Evolutionary conservation across 2,888 invertebrate species (phyloP), one percentile per base, ranked within the genome.

Genomic region (Hylaea fasciaria): DNA sequence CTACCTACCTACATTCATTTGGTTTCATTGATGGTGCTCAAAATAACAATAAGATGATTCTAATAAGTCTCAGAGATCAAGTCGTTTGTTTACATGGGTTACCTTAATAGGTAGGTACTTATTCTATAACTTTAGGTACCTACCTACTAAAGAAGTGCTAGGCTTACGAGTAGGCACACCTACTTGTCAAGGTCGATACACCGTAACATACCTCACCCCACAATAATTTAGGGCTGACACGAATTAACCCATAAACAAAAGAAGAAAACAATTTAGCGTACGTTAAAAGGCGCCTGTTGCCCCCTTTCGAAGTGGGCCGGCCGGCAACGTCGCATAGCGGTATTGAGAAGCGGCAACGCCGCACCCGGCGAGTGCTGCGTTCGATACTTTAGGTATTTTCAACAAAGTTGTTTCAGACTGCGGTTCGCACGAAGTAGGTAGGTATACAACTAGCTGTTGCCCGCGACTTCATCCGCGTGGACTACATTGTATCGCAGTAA

Each of bases 311-410:
- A 82, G 80, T 86, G 82, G 82, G 83, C 81, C 81, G 76, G 71
- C 75, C 74, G 85, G 86, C 87, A 88, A 86, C 87, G 83, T 77
- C 83, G 88, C 87, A 81, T 86, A 84, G 84, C 85, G 83, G 84
- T 82, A 81, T 71, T 48, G 66, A 72, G 71, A 73, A 69, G 66
- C 68, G 83, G 79, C 85, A 86, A 83, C 85, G 65, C 57, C 77
- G 78, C 80, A 59, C 65, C 50, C n/a, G 35, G 16, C 55, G 9
- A 41, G 29, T 16, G 49, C 49, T 13, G 54, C 59, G 17, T 46
- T 51, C 46, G 39, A 53, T 53, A 55, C 48, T 45, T 48, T 48
- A 45, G 52, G 43, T 39, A 48, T 49, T 49, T 49, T 54, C 44
- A 54, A 59, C 59, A 40, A 59, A 59, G 58, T 58, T 48, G 48